Conservation (phyloP, 2,797 vertebrate species). For the Sphaeramia orbicularis region DNA sequence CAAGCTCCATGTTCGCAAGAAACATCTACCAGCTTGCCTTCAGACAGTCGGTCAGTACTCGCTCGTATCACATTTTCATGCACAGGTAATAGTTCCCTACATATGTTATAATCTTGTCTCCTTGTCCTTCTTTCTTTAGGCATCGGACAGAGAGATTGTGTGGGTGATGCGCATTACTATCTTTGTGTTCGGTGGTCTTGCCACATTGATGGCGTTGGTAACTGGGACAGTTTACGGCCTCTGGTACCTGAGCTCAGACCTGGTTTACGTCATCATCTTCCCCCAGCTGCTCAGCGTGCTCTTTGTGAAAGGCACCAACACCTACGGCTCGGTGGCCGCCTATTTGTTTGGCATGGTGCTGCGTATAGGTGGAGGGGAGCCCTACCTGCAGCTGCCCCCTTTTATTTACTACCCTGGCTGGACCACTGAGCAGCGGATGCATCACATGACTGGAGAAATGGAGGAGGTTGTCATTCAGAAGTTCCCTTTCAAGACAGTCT, state of each 20-base stretch:
- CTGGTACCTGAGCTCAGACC: constrained; percentile 98
- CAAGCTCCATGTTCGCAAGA: constrained; percentile 98
- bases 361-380: constrained; percentile 95
- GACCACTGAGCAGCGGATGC: constrained; percentile 84
- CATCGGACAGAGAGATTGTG: constrained; percentile 94
- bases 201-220: constrained; percentile 94
- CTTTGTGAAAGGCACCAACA: constrained; percentile 96
- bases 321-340: constrained; percentile 93
- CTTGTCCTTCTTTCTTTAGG: constrained; percentile 78
- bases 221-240: constrained; percentile 95
- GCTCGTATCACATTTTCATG: too few relatives aligned
- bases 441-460: constrained; percentile 76
- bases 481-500: constrained; percentile 95
- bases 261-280: constrained; percentile 98
- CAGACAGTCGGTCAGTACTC: constrained; percentile 91
- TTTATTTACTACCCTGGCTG: constrained; percentile 96
- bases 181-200: constrained; percentile 94
- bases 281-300: constrained; percentile 96
- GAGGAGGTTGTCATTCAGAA: constrained; percentile 89
- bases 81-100: too few relatives aligned
- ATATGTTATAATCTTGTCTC: too few relatives aligned
- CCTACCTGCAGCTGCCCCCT: constrained; percentile 93
- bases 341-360: constrained; percentile 93
- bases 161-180: constrained; percentile 97
- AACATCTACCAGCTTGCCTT: constrained; percentile 98